Conservation (phyloP, 2,888 invertebrate genomes). For the Hecatera dysodea region DNA sequence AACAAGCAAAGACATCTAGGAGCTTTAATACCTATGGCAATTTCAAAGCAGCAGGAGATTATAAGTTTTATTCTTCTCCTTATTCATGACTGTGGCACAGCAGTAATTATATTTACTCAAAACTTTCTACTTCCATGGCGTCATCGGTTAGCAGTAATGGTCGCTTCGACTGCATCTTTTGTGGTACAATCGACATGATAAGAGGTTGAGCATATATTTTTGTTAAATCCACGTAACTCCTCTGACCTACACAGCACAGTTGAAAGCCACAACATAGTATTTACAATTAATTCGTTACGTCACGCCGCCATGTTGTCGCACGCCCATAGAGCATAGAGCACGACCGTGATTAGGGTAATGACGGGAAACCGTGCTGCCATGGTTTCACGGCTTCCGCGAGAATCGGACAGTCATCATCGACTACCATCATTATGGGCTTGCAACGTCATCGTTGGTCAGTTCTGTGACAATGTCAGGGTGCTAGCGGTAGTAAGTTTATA, state of each 20-base stretch:
- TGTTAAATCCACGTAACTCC: background rate
- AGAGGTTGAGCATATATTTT: background rate
- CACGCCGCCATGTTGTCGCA: slow-evolving; percentile 33
- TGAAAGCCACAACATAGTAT: slow-evolving; percentile 23
- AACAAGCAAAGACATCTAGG: background rate
- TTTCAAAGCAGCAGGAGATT: no score
- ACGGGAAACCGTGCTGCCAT: slow-evolving; percentile 67
- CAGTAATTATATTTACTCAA: background rate
- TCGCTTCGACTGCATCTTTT: background rate
- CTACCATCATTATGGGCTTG: slow-evolving; percentile 57
- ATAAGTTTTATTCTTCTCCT: no score
- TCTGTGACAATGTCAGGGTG: slow-evolving; percentile 9
- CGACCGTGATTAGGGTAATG: slow-evolving; percentile 68
- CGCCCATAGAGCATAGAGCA: slow-evolving; percentile 47
- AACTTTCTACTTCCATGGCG: background rate
- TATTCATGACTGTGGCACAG: no score
- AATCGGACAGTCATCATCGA: slow-evolving; percentile 59
- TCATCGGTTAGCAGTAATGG: background rate
- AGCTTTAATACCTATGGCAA: no score
- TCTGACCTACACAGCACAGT: background rate
- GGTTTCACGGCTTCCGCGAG: slow-evolving; percentile 66
- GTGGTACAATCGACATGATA: background rate
- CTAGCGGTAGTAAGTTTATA: slow-evolving; percentile 10
- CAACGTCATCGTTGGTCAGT: slow-evolving; percentile 40
- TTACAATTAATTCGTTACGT: slow-evolving; percentile 50